These are phyloP conservation scores for Cryptus viduatorius DNA, from an alignment of 2,888 invertebrate genomes.

Conservation along the genomic window DNA sequence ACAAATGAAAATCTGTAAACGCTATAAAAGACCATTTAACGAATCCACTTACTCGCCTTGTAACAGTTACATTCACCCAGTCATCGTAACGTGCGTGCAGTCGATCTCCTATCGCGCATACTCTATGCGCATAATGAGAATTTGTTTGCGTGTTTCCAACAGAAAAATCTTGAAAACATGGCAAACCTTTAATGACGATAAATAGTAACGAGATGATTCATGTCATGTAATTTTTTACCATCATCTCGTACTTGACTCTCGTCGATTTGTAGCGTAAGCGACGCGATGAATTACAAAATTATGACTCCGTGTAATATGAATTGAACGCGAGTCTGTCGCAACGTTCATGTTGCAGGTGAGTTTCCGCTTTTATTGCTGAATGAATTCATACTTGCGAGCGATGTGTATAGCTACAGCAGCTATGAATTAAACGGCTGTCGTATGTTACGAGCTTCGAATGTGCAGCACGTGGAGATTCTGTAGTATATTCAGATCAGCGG, in stretches of 20 bases:
- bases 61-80: slow-evolving; percentile 56
- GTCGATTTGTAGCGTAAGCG: too few relatives aligned
- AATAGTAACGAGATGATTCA: neutral
- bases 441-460: too few relatives aligned
- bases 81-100: neutral
- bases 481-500: neutral
- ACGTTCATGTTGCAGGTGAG: slow-evolving; percentile 9
- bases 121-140: slow-evolving; percentile 38
- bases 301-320: too few relatives aligned
- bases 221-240: too few relatives aligned
- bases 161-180: slow-evolving; percentile 38
- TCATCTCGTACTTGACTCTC: neutral
- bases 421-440: neutral
- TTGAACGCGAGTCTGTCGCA: neutral
- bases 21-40: neutral
- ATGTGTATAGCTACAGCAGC: neutral
- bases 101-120: neutral
- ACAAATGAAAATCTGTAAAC: slow-evolving; percentile 4
- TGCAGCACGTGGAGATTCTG: neutral
- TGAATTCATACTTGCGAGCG: too few relatives aligned
- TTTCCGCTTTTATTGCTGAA: slow-evolving; percentile 28
- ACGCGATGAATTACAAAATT: neutral
- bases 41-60: slow-evolving; percentile 44
- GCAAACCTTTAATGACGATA: slow-evolving; percentile 16
- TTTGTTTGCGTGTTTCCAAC: slow-evolving; percentile 43